Conservation (phyloP, 2,888 invertebrate genomes). For the Ptilodon capucinus region DNA sequence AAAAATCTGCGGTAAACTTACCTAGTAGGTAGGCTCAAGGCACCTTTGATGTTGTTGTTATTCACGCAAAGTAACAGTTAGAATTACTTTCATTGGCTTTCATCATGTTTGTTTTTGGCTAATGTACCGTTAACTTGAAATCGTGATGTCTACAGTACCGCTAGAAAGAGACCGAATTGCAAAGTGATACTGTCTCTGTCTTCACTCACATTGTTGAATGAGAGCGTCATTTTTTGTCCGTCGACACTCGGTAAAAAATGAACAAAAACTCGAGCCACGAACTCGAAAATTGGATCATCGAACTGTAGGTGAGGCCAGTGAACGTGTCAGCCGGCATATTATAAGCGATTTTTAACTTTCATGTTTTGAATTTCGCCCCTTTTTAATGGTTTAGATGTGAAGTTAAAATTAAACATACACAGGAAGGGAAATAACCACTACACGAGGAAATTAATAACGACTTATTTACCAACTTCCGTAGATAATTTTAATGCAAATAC, state of each 20-base stretch:
- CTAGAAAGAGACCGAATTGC: slow-evolving; percentile 57
- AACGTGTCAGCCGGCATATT: slow-evolving; percentile 36
- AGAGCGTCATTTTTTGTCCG: slow-evolving; percentile 59
- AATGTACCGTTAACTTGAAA: slow-evolving; percentile 60
- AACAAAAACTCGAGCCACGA: slow-evolving; percentile 62
- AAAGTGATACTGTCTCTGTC: slow-evolving; percentile 45
- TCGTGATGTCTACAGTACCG: slow-evolving; percentile 39
- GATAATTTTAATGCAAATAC: too few species aligned
- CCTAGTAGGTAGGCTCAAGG: too few species aligned
- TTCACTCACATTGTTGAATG: slow-evolving; percentile 58
- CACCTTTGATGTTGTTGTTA: slow-evolving; percentile 1
- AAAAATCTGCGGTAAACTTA: too few species aligned
- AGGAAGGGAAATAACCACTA: too few species aligned
- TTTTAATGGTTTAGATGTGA: background rate
- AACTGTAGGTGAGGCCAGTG: slow-evolving; percentile 67
- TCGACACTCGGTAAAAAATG: slow-evolving; percentile 54
- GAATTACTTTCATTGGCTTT: slow-evolving; percentile 62
- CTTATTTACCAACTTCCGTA: too few species aligned
- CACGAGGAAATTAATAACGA: too few species aligned
- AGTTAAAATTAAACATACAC: background rate
- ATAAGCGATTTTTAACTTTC: background rate
- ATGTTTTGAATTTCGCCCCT: background rate
- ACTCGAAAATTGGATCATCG: slow-evolving; percentile 73
- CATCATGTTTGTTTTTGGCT: slow-evolving; percentile 60
- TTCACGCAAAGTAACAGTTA: slow-evolving; percentile 47